Base-by-base conservation (phyloP, 1,140 invertebrate genomes). In the Ceratina calcarata region DNA sequence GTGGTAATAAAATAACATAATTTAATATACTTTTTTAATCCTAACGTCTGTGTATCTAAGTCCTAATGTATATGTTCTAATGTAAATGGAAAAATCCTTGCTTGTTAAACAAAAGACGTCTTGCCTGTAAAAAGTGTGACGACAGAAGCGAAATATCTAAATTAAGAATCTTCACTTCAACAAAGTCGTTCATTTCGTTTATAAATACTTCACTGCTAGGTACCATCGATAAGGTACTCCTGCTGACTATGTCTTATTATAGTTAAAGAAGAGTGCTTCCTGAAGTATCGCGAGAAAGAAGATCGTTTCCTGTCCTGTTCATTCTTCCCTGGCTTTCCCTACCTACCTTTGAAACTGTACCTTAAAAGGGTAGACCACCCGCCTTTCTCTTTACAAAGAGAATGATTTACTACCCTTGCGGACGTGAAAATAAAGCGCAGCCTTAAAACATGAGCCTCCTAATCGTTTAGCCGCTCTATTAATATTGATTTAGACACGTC, bases 201-300 rank as follows among this genome's bases (percentile, higher is more conserved):
- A 32, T 51, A 64, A 62, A 73, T 73, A 51, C 16, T 22, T 0
- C 4, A 10, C 1, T 7, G 37, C 6, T 45, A 45, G 37, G 10
- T 10, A 45, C 37, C 8, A 2, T 1, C 4, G 53, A 60, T 16
- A 18, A 57, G 55, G 15, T 12, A 37, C 51, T 62, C 1, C 22
- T 27, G 45, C 10, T 10, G 16, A 27, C 57, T n/a, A 20, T 65
- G 53, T 74, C 10, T 22, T 64, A 22, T 74, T 53, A 55, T 32
- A 22, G 72, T 22, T 15, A n/a, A 32, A 55, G 27, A 12, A 55
- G 61, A 55, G 18, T 55, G 60, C 64, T 74, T 55, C 37, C 49
- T 8, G 27, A 32, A 13, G 49, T 74, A 74, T 65, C 72, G 49
- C 32, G 24, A n/a, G 72, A 74, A 65, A 55, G 60, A 65, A 74